These are phyloP conservation scores for Pyrochroa serraticornis DNA, from an alignment of 2,888 invertebrate species.

Conservation along the genomic window DNA sequence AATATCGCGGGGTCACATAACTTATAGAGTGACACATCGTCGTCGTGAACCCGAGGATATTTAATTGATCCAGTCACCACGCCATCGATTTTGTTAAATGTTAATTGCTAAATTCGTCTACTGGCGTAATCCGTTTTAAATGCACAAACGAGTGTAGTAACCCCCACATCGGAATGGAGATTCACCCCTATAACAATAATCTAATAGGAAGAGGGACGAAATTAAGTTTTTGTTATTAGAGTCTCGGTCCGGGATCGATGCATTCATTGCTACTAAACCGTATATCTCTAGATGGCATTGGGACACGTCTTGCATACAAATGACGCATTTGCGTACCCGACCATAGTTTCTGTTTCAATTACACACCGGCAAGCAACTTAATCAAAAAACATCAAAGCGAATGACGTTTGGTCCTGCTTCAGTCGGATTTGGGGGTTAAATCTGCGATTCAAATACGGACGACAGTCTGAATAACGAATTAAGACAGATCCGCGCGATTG, in stretches of 20 bases:
- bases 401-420: constrained; percentile 47
- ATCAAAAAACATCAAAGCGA: constrained; percentile 56
- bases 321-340: constrained; percentile 53
- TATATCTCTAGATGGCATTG: constrained; percentile 36
- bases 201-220: constrained; percentile 16
- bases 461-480: constrained; percentile 42
- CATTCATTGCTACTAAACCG: constrained; percentile 25
- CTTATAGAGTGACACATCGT: too few species aligned
- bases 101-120: constrained; percentile 16
- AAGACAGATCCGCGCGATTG: constrained; percentile 36
- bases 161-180: constrained; percentile 20
- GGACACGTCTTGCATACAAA: constrained; percentile 54
- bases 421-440: constrained; percentile 43
- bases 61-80: too few species aligned
- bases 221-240: constrained; percentile 33
- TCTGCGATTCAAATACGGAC: constrained; percentile 49
- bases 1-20: too few species aligned
- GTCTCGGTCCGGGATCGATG: constrained; percentile 26
- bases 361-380: constrained; percentile 51
- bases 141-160: constrained; percentile 15
- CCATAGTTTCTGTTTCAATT: constrained; percentile 55
- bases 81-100: neutral
- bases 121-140: constrained; percentile 15
- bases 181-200: constrained; percentile 20
- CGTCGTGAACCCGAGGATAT: too few species aligned